Evolutionary conservation across 1,140 invertebrate species (phyloP).

Genomic region (Macrobrachium nipponense): DNA sequence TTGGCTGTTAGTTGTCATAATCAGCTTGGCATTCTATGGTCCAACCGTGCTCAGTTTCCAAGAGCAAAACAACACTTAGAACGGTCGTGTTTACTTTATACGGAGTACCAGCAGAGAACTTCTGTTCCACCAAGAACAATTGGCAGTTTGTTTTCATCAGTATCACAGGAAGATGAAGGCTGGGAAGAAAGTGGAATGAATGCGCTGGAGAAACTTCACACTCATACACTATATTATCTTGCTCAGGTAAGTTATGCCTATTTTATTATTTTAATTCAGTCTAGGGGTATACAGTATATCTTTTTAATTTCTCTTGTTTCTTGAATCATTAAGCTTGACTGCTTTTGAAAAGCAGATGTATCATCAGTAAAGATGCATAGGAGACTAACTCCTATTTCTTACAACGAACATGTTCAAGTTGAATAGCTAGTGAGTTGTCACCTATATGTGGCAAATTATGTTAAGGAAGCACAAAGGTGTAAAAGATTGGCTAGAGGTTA

Average conservation of each 20-base stretch:
- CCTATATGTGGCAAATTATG: too few species aligned
- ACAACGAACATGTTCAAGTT: too few species aligned
- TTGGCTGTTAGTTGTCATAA: slow-evolving; percentile 79
- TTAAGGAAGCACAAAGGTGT: too few species aligned
- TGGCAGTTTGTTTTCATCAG: slow-evolving; percentile 70
- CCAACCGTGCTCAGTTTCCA: slow-evolving; percentile 74
- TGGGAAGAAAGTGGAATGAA: slow-evolving; percentile 69
- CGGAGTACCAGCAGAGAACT: slow-evolving; percentile 69
- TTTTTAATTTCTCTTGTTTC: neutral
- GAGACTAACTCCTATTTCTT: too few species aligned
- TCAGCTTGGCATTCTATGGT: slow-evolving; percentile 85
- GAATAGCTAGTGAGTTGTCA: too few species aligned
- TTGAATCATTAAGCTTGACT: too few species aligned
- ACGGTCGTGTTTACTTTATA: slow-evolving; percentile 78
- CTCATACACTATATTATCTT: slow-evolving; percentile 86
- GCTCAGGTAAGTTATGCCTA: slow-evolving; percentile 69
- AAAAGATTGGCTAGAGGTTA: too few species aligned
- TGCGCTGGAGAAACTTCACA: slow-evolving; percentile 82
- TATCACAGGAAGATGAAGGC: slow-evolving; percentile 68
- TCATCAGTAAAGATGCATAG: too few species aligned
- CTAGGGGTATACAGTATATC: neutral
- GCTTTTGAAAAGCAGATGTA: too few species aligned
- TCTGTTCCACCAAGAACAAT: slow-evolving; percentile 55
- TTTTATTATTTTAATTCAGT: neutral
- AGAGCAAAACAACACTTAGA: slow-evolving; percentile 79